A percentile compares a stretch with the other conserved stretches of the same genome.
Evolutionary conservation across 2,797 vertebrate genomes (phyloP).

Genomic region (Schizopygopsis pylzovi): DNA sequence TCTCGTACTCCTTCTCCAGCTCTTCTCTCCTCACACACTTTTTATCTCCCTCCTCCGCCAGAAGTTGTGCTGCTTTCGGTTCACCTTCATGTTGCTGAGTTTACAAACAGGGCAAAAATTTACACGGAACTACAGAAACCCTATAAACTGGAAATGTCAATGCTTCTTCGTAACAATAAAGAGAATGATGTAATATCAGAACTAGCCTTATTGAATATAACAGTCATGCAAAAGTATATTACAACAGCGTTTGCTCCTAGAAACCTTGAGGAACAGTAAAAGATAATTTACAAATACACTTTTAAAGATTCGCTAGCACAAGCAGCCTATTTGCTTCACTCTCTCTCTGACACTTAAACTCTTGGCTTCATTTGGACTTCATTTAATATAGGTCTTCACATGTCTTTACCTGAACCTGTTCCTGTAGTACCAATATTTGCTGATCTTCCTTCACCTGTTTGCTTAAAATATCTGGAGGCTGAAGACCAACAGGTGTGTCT

Average conservation of each 20-base stretch:
- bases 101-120: slow-evolving; percentile 30
- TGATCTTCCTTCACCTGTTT: slow-evolving; percentile 83
- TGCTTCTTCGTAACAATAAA: background rate
- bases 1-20: slow-evolving; percentile 80
- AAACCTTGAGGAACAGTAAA: background rate
- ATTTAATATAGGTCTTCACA: slow-evolving; percentile 27
- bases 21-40: slow-evolving; percentile 68
- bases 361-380: background rate
- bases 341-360: background rate
- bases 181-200: background rate
- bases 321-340: background rate
- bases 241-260: background rate
- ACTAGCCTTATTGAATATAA: background rate
- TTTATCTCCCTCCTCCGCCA: slow-evolving; percentile 71
- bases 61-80: slow-evolving; percentile 75
- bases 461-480: slow-evolving; percentile 77
- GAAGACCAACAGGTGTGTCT: slow-evolving; percentile 58
- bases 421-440: slow-evolving; percentile 85
- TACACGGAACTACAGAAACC: background rate
- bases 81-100: slow-evolving; percentile 86
- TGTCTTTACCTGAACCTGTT: slow-evolving; percentile 83
- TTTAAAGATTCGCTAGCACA: background rate
- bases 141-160: background rate
- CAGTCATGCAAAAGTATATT: background rate
- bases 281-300: background rate